Percentiles rank a stretch among this genome's conserved stretches.
These are phyloP conservation scores for Synergus umbraculus DNA, from an alignment of 2,888 invertebrate species.

Conservation along the genomic window DNA sequence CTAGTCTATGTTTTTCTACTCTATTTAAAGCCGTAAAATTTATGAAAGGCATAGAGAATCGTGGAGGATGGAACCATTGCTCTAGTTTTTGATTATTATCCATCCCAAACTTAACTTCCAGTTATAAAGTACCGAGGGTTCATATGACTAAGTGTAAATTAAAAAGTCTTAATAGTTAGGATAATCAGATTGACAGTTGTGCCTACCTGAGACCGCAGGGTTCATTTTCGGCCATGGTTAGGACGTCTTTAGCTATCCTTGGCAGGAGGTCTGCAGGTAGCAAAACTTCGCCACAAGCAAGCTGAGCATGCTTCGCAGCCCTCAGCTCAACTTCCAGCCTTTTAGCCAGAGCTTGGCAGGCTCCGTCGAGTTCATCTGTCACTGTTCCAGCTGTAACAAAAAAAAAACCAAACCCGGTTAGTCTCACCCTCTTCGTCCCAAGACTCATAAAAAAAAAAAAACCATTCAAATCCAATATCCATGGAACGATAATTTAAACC, in stretches of 20 bases:
- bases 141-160: neutral
- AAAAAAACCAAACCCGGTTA: constrained; percentile 43
- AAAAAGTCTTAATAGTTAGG: neutral
- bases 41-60: neutral
- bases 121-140: neutral
- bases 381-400: constrained; percentile 75
- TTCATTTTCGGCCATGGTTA: constrained; percentile 91
- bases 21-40: neutral
- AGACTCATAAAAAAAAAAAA: constrained; percentile 17
- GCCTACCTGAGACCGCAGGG: constrained; percentile 88
- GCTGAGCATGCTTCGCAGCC: constrained; percentile 88
- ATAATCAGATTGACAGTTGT: neutral
- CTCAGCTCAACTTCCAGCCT: constrained; percentile 88
- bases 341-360: constrained; percentile 85
- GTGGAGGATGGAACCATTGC: too few relatives aligned
- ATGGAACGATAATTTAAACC: neutral
- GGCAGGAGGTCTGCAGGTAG: constrained; percentile 90
- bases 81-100: neutral
- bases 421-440: neutral
- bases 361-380: constrained; percentile 79
- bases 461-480: neutral
- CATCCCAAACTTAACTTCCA: neutral
- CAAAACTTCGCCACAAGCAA: constrained; percentile 91
- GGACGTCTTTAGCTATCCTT: constrained; percentile 87
- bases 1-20: neutral